Base-by-base conservation (phyloP, 1,140 invertebrate genomes). In the Hyles vespertilio region DNA sequence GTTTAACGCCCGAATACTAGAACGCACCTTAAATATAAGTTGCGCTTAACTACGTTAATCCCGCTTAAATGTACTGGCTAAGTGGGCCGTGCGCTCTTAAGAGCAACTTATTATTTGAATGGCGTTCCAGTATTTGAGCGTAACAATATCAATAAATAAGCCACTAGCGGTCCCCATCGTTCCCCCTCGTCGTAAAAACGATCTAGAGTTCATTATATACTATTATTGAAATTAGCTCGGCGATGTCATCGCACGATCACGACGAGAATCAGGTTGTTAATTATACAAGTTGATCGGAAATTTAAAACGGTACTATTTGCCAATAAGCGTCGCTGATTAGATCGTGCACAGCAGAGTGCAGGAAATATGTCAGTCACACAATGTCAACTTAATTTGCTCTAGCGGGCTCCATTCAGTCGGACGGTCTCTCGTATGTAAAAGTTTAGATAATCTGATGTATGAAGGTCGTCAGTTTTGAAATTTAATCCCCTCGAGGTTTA, bases 391-490 rank as follows among this genome's bases (percentile, higher is more conserved):
- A 81, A 75, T 76, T 79, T 68, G 64, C 56, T 58, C 46, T 60
- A 66, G 56, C 67, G 59, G 53, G 56, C 58, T 65, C 65, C 65
- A 73, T 76, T 76, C 70, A 79, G 65, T 47, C 63, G 56, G 66
- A 57, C 58, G 61, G 62, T 52, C 56, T 61, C 61, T 65, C 61
- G 68, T 74, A 76, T 73, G 81, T 84, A 84, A 84, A 81, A 81
- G 78, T 80, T 74, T 69, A 75, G 69, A 73, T 78, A 76, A 80
- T 76, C 68, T 76, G 72, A 75, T 73, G 77, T 67, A 67, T 77
- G 68, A 77, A 83, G 75, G 77, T 77, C 73, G 61, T n/a, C 36
- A 50, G 64, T 83, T 83, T 74, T 84, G 80, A 74, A 81, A 81
- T 75, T 62, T 69, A 74, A 77, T 80, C 71, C 71, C 72, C 70